phyloP scores from a whole-genome alignment of 2,888 invertebrate genomes.

The Cremastinae sp. region DNA sequence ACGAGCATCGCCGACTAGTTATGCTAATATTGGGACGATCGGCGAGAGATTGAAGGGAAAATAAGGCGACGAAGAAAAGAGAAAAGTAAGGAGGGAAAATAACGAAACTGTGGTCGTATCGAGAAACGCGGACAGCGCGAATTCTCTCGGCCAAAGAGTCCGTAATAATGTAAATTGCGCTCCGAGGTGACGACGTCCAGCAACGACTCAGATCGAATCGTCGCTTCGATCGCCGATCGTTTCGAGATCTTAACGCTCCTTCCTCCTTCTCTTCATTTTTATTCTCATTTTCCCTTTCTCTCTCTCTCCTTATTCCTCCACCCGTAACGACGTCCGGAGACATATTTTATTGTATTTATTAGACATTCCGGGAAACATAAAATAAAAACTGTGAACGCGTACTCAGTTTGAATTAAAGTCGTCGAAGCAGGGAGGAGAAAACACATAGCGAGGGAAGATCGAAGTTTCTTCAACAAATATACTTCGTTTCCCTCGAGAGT shows the following conservation, averaged over 20 bases:
- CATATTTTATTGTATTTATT: constrained; percentile 32
- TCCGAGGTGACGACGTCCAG: constrained; percentile 51
- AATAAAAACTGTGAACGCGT: constrained; percentile 15
- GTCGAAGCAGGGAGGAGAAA: background rate
- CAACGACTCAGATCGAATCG: constrained; percentile 54
- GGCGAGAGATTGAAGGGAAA: constrained; percentile 15
- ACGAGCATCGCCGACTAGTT: constrained; percentile 45
- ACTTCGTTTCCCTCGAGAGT: background rate
- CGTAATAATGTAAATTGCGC: constrained; percentile 54
- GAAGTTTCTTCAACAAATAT: constrained; percentile 1
- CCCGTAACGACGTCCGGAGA: constrained; percentile 4
- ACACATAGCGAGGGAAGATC: constrained; percentile 12
- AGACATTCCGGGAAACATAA: constrained; percentile 12
- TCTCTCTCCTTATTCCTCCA: no score
- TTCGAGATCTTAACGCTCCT: constrained; percentile 50
- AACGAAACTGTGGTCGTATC: constrained; percentile 4
- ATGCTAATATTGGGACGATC: constrained; percentile 48
- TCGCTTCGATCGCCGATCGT: constrained; percentile 40
- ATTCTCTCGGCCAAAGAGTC: constrained; percentile 27
- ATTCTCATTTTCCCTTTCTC: constrained; percentile 8
- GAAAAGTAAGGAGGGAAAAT: background rate
- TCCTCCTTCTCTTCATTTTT: constrained; percentile 14
- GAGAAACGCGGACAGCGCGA: constrained; percentile 19
- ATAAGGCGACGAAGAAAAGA: constrained; percentile 32
- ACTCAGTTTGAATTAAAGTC: constrained; percentile 7